Percentiles rank a stretch among this genome's conserved stretches.
These are phyloP conservation scores for Geococcyx californianus DNA, from an alignment of 2,113 vertebrate species.

Conservation along the genomic window DNA sequence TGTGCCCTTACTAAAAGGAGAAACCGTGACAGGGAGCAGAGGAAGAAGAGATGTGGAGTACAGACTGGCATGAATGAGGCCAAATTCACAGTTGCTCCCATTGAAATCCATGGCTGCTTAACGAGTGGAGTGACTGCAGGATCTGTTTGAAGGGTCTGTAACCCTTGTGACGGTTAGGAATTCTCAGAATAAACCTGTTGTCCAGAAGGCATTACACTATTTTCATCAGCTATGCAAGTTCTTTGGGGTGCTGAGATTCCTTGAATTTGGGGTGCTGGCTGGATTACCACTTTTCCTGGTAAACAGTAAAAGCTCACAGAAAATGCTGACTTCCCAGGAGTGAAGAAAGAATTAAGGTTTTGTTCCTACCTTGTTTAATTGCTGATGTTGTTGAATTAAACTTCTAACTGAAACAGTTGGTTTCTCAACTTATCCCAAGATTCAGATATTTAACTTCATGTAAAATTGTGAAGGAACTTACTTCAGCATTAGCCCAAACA, in stretches of 20 bases:
- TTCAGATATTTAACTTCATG: not conserved
- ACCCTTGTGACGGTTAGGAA: not conserved
- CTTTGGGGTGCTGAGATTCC: not conserved
- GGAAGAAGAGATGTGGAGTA: not conserved
- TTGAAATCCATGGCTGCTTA: not conserved
- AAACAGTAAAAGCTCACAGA: not conserved
- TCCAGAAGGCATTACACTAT: not conserved
- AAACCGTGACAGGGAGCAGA: not conserved
- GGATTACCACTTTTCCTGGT: not conserved
- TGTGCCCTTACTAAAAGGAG: not conserved
- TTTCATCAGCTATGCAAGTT: not conserved
- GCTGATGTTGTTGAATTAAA: not conserved
- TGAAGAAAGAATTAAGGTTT: not conserved
- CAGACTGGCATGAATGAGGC: not conserved
- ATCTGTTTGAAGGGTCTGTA: not conserved
- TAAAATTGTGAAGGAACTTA: constrained; percentile 39
- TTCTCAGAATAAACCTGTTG: not conserved
- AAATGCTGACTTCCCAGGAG: not conserved
- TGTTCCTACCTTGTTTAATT: not conserved
- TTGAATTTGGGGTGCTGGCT: not conserved
- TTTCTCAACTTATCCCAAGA: not conserved
- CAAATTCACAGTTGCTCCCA: not conserved
- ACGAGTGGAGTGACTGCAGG: not conserved
- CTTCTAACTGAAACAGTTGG: not conserved
- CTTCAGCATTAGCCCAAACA: constrained; percentile 36